phyloP scores from a whole-genome alignment of 2,797 vertebrate species.

The Glossophaga mutica region DNA sequence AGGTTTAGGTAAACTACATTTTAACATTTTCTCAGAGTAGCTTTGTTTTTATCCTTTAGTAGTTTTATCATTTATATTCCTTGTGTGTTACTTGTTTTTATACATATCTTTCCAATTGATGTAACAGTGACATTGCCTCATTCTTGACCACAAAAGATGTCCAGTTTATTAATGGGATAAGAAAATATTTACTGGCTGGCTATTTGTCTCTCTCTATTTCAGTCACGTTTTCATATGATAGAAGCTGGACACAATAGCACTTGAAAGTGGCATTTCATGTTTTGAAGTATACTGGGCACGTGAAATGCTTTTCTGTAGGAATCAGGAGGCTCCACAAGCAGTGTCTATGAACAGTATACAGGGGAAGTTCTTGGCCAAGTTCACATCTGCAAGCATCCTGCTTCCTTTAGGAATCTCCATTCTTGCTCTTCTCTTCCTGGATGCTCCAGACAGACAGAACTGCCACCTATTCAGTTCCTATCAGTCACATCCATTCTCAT shows the following conservation, averaged over 20 bases:
- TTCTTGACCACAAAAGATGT: neutral
- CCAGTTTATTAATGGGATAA: neutral
- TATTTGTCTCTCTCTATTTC: neutral
- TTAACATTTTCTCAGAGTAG: neutral
- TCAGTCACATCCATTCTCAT: neutral
- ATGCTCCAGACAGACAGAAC: neutral
- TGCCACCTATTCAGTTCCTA: neutral
- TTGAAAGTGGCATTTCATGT: neutral
- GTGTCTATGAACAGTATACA: neutral
- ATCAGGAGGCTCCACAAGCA: neutral
- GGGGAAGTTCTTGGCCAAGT: neutral
- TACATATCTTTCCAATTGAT: neutral
- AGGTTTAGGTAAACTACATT: neutral
- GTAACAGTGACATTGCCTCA: neutral
- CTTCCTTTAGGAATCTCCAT: neutral
- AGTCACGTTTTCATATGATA: neutral
- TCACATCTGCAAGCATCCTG: neutral
- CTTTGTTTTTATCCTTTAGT: neutral
- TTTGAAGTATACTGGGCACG: neutral
- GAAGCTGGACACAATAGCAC: neutral
- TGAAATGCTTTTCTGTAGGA: neutral
- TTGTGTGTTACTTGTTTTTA: neutral
- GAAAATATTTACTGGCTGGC: neutral
- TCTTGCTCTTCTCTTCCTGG: neutral
- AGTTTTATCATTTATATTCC: neutral